Conservation (phyloP, 2,113 vertebrate species). For the Polyodon spathula region DNA sequence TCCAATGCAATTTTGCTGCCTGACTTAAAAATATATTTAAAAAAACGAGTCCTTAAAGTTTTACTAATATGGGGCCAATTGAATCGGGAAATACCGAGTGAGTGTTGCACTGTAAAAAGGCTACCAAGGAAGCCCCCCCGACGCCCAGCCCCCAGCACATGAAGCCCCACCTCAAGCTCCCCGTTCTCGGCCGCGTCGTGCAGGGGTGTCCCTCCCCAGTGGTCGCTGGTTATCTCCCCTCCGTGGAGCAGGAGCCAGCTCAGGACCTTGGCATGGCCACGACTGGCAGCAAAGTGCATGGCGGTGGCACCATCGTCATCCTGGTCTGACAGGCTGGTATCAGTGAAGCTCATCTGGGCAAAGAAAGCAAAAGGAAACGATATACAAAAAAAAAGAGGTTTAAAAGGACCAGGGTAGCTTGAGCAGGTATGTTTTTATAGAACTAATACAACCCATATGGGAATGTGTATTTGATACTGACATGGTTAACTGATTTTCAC, state of each 20-base stretch:
- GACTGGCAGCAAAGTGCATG: constrained; percentile 93
- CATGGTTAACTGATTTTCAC: too few relatives aligned
- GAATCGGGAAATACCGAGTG: too few relatives aligned
- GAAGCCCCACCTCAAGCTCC: constrained; percentile 75
- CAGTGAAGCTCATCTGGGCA: constrained; percentile 76
- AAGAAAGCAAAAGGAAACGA: not conserved
- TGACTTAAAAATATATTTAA: too few relatives aligned
- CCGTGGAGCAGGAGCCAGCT: constrained; percentile 94
- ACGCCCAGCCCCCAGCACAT: accelerated
- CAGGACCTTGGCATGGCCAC: constrained; percentile 87
- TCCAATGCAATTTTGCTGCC: too few relatives aligned
- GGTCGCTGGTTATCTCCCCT: constrained; percentile 75
- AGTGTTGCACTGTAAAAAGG: too few relatives aligned
- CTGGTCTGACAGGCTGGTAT: constrained; percentile 71
- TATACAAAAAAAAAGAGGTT: not conserved
- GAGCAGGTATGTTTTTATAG: not conserved
- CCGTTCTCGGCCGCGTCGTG: constrained; percentile 91
- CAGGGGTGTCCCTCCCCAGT: constrained; percentile 83
- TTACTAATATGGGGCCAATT: too few relatives aligned
- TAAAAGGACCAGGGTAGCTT: not conserved
- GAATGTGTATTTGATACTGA: too few relatives aligned
- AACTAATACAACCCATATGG: not conserved
- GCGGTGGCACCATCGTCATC: constrained; percentile 83
- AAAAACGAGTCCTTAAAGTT: too few relatives aligned
- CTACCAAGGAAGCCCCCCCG: too few relatives aligned